Evolutionary conservation across 2,113 vertebrate genomes (phyloP), one percentile per base, ranked within the genome.

Genomic region (Phylloscopus whistleri): DNA sequence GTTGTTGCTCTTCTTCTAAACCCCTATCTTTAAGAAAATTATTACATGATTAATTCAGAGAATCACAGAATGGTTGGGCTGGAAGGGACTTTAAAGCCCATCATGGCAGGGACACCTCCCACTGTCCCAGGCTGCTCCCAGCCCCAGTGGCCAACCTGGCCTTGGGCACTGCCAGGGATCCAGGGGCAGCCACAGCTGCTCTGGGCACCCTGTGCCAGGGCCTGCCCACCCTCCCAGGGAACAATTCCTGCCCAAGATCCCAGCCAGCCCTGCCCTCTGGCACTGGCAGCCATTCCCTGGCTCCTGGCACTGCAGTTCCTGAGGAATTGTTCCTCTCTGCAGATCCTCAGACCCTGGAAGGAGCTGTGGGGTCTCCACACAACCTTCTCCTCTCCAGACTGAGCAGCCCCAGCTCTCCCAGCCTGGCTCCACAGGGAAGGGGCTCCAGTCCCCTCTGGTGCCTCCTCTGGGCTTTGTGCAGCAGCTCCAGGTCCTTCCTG

Each of bases 21-120:
- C 10, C 23, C 8, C 10, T 39, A 3, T 31, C 6, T 49, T 48
- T 49, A 43, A 52, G 66, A 41, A 46, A 49, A 63, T 35, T 35
- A 46, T 74, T 35, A 66, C 70, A 48, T 67, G 35, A 76, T 72
- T 86, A 87, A 82, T 80, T 85, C 23, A 20, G 69, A 88, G n/a
- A 72, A 48, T 55, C 2, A 5, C 1, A 7, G 46, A 23, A 23
- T 62, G 15, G 8, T 2, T 79, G 33, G 10, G 3, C 6, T n/a
- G 23, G 48, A 0, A 62, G 7, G 10, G 28, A 28, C 9, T 0
- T 11, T 0, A 16, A 41, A 56, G 1, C 3, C 0, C 41, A 49
- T 5, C 55, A 3, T 0, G n/a, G 56, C 75, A 79, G 75, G 66
- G 49, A n/a, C 66, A 30, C 19, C 49, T n/a, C n/a, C n/a, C n/a